These are phyloP conservation scores for Steromphala cineraria DNA, from an alignment of 2,888 invertebrate species.

Conservation along the genomic window DNA sequence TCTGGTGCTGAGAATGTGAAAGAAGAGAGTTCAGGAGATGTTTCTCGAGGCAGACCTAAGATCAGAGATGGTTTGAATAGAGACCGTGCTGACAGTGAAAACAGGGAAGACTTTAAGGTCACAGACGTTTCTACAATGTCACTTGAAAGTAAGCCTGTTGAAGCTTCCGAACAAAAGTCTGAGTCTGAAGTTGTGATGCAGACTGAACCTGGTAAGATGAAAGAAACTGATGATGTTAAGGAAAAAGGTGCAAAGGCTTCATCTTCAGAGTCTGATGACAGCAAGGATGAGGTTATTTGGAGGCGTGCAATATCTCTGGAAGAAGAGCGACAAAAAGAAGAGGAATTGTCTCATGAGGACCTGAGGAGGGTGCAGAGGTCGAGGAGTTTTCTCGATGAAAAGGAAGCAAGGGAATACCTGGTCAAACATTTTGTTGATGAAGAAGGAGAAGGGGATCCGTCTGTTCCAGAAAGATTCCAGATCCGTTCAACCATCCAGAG, in stretches of 20 bases:
- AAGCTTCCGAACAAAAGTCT: neutral
- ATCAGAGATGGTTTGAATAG: neutral
- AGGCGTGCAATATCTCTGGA: neutral
- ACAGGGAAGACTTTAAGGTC: neutral
- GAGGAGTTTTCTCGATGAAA: conserved; percentile 82
- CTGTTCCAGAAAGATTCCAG: neutral
- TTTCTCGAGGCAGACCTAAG: neutral
- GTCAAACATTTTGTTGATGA: conserved; percentile 79
- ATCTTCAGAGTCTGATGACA: neutral
- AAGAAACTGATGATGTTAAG: neutral
- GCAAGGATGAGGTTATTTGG: neutral
- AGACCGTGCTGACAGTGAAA: neutral
- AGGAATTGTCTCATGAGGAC: neutral
- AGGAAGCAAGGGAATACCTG: conserved; percentile 86
- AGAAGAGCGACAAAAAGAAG: neutral
- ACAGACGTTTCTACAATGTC: neutral
- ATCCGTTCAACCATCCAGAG: conserved; percentile 20
- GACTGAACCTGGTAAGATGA: neutral
- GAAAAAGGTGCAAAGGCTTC: neutral
- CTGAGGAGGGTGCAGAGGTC: conserved; percentile 26
- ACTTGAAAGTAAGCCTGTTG: neutral
- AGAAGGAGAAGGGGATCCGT: neutral
- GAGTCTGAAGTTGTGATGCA: neutral
- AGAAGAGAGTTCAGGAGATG: neutral
- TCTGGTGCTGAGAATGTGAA: neutral